A percentile compares a stretch with the other conserved stretches of the same genome.
Conservation (phyloP, 2,888 invertebrate genomes). For the Subacronicta megacephala region DNA sequence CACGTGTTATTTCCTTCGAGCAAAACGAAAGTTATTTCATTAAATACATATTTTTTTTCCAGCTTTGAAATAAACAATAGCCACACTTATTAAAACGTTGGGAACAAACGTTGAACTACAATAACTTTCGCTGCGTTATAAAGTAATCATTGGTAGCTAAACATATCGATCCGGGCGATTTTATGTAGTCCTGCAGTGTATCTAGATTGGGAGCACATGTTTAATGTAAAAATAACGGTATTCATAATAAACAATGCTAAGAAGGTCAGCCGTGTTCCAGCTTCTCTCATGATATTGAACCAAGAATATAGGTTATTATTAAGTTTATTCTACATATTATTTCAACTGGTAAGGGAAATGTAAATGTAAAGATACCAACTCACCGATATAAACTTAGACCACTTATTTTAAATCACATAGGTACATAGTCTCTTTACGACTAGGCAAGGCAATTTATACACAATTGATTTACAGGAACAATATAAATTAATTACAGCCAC, state of each 20-base stretch:
- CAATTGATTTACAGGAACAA: constrained; percentile 18
- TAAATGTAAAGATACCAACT: constrained; percentile 28
- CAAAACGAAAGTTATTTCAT: no score
- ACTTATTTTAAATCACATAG: constrained; percentile 30
- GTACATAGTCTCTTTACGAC: constrained; percentile 32
- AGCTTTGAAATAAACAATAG: no score
- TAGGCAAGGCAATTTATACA: constrained; percentile 23
- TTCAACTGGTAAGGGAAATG: constrained; percentile 12
- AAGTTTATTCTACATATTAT: constrained; percentile 27
- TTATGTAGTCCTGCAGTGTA: constrained; percentile 44
- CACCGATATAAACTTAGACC: constrained; percentile 24
- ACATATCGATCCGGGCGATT: constrained; percentile 47
- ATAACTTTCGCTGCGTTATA: constrained; percentile 9
- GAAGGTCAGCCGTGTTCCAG: constrained; percentile 52
- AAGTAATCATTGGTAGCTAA: constrained; percentile 24
- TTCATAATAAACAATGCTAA: constrained; percentile 56
- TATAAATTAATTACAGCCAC: constrained; percentile 13
- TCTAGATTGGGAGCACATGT: constrained; percentile 45
- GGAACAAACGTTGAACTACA: neutral
- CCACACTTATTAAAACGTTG: no score
- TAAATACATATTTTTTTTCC: no score
- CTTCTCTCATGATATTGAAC: constrained; percentile 41
- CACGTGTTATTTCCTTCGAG: no score
- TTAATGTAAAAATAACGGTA: constrained; percentile 54
- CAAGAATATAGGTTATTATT: constrained; percentile 41